These are phyloP conservation scores for Magallana gigas DNA, from an alignment of 1,140 invertebrate genomes.

Conservation along the genomic window DNA sequence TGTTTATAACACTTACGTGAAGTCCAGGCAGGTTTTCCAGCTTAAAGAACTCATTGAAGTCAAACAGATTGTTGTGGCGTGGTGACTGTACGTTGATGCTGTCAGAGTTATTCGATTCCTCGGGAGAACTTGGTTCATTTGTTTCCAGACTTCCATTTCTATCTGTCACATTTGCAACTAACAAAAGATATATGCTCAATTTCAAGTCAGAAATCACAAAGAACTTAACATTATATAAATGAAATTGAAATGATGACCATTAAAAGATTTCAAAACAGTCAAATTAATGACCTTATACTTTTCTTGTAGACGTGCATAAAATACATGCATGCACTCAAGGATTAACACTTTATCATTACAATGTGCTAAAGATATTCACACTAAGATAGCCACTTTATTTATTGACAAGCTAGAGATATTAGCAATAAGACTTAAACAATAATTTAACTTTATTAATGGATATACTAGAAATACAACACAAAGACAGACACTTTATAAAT, in stretches of 20 bases:
- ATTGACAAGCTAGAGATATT: too few species aligned
- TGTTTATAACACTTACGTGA: conserved; percentile 75
- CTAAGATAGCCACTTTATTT: too few species aligned
- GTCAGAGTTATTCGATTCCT: conserved; percentile 63
- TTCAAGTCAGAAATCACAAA: background rate
- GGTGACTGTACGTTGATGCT: conserved; percentile 49
- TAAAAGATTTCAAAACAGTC: background rate
- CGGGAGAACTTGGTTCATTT: conserved; percentile 73
- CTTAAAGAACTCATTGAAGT: conserved; percentile 87
- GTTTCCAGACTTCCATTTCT: conserved; percentile 74
- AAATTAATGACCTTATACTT: too few species aligned
- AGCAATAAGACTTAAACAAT: too few species aligned
- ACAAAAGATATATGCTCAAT: conserved; percentile 31
- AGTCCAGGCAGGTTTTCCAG: conserved; percentile 84
- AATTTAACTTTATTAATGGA: too few species aligned
- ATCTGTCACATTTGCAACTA: conserved; percentile 67
- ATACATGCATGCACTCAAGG: too few species aligned
- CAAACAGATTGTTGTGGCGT: conserved; percentile 81
- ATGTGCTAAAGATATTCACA: too few species aligned
- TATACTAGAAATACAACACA: too few species aligned
- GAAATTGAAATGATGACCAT: background rate
- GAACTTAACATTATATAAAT: too few species aligned
- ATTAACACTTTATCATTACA: too few species aligned
- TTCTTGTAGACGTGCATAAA: too few species aligned
- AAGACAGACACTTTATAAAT: too few species aligned